These are phyloP conservation scores for Notechis scutatus DNA, from an alignment of 2,113 vertebrate species.

Conservation along the genomic window DNA sequence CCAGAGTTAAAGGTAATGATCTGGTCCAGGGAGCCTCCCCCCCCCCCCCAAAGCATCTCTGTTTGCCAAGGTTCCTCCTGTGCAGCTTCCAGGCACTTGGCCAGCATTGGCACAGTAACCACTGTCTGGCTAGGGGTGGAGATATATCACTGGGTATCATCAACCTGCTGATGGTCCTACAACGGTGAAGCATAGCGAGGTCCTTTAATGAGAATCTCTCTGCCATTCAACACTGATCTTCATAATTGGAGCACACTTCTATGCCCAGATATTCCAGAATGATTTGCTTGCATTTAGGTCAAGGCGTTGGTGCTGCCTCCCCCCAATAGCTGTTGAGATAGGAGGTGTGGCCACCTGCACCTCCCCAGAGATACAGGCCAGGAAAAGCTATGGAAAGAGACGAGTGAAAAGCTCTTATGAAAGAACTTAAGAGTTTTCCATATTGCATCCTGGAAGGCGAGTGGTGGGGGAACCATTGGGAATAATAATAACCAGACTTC, in stretches of 20 bases:
- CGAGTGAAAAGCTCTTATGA: background rate
- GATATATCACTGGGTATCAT: background rate
- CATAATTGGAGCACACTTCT: background rate
- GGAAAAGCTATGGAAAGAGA: background rate
- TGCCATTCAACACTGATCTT: background rate
- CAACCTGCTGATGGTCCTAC: background rate
- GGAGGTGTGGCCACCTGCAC: background rate
- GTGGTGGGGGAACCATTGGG: background rate
- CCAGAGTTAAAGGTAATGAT: too few relatives aligned
- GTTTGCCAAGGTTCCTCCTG: too few relatives aligned
- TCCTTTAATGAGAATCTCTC: background rate
- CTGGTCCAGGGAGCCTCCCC: too few relatives aligned
- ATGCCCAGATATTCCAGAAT: background rate
- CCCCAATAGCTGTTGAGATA: background rate
- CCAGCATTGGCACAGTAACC: background rate
- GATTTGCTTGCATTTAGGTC: background rate
- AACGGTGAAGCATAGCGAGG: background rate
- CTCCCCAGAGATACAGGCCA: background rate
- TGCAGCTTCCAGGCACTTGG: background rate
- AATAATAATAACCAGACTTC: background rate
- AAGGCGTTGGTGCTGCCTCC: background rate
- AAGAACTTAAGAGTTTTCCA: background rate
- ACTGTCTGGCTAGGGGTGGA: background rate
- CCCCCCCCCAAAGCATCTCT: too few relatives aligned
- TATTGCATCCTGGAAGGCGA: background rate